These are phyloP conservation scores for Zaprionus capensis DNA, from an alignment of 1,140 invertebrate species.

Conservation along the genomic window DNA sequence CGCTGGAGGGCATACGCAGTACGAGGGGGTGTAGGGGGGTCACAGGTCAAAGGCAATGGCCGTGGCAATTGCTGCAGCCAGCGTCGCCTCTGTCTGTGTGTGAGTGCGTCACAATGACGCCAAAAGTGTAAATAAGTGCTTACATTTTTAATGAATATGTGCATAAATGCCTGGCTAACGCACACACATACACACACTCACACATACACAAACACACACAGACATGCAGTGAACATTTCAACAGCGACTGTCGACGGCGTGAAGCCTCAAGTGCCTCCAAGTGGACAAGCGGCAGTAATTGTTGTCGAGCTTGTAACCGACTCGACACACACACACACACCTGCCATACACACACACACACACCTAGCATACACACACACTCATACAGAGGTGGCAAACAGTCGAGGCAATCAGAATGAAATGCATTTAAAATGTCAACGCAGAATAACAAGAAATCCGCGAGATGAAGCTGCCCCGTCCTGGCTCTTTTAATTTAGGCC, in stretches of 20 bases:
- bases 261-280: slow-evolving; percentile 22
- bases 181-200: slow-evolving; percentile 18
- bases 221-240: neutral
- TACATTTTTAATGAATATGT: slow-evolving; percentile 62
- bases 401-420: slow-evolving; percentile 9
- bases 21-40: neutral
- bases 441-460: neutral
- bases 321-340: slow-evolving; percentile 6
- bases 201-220: slow-evolving; percentile 7
- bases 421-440: slow-evolving; percentile 16
- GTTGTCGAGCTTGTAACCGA: neutral
- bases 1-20: slow-evolving; percentile 8
- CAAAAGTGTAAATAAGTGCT: slow-evolving; percentile 46
- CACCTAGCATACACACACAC: neutral
- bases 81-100: neutral
- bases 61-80: slow-evolving; percentile 18
- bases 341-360: neutral
- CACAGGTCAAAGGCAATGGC: slow-evolving; percentile 44
- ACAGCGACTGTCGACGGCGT: slow-evolving; percentile 12
- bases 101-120: slow-evolving; percentile 33
- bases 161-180: slow-evolving; percentile 16
- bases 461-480: slow-evolving; percentile 7
- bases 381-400: neutral
- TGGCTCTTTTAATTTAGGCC: neutral
- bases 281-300: slow-evolving; percentile 27